Conservation (phyloP, 2,113 vertebrate genomes). For the Phocoena phocoena region DNA sequence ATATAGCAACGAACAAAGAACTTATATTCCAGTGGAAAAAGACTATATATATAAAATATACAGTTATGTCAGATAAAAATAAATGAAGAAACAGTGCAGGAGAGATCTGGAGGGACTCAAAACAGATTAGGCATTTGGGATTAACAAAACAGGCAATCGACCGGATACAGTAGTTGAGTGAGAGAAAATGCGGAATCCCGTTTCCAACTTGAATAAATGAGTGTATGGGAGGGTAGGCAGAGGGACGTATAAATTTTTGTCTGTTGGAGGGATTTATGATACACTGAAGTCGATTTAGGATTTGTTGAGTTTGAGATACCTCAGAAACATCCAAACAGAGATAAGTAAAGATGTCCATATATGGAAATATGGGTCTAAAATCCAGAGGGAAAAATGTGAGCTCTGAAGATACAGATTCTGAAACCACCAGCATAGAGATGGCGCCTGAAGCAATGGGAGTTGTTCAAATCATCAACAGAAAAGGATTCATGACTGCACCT, state of each 20-base stretch:
- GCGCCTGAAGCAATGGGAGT: not conserved
- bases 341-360: not conserved
- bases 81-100: not conserved
- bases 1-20: not conserved
- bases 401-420: slow-evolving; percentile 8
- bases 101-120: not conserved
- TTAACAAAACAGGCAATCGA: not conserved
- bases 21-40: not conserved
- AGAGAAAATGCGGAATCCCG: not conserved
- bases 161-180: not conserved
- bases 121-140: not conserved
- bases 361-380: not conserved
- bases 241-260: not conserved
- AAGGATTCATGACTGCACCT: not conserved
- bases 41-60: not conserved
- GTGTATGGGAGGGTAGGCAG: not conserved
- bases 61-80: not conserved
- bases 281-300: not conserved
- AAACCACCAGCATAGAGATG: not conserved
- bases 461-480: not conserved
- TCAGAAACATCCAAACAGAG: not conserved
- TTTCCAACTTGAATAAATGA: not conserved
- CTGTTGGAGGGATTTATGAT: not conserved
- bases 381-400: not conserved
- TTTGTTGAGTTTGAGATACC: not conserved